phyloP scores from a whole-genome alignment of 2,797 vertebrate species.

The Setipinna tenuifilis region DNA sequence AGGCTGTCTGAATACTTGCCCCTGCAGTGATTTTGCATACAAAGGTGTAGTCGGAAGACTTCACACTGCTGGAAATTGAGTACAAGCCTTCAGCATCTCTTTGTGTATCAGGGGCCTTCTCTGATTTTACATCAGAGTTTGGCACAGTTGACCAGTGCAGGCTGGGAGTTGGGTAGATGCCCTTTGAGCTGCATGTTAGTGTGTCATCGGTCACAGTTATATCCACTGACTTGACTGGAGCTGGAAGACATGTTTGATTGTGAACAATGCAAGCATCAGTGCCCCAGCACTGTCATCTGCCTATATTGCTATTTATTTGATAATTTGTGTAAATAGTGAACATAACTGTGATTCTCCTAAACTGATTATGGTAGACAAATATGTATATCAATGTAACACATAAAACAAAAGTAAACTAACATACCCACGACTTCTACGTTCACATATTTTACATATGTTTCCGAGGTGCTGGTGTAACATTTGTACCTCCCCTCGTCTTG shows the following conservation, averaged over 20 bases:
- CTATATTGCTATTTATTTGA: neutral
- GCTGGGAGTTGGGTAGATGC: slow-evolving; percentile 56
- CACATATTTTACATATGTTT: slow-evolving; percentile 30
- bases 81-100: slow-evolving; percentile 43
- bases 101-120: accelerated
- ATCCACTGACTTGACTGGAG: slow-evolving; percentile 43
- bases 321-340: no score
- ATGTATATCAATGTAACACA: neutral
- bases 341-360: no score
- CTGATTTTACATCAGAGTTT: accelerated
- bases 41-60: slow-evolving; percentile 12
- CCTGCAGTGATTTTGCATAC: slow-evolving; percentile 53
- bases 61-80: slow-evolving; percentile 53
- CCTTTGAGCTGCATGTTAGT: slow-evolving; percentile 54
- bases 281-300: neutral
- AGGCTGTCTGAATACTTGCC: neutral
- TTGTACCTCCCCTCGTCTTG: slow-evolving; percentile 68
- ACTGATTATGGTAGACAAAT: no score
- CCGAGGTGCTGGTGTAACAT: slow-evolving; percentile 70
- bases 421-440: slow-evolving; percentile 63
- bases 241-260: slow-evolving; percentile 41
- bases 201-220: slow-evolving; percentile 37
- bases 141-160: slow-evolving; percentile 56
- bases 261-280: neutral
- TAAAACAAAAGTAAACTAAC: neutral